phyloP scores from a whole-genome alignment of 2,888 invertebrate species.

The Alloplasta piceator region DNA sequence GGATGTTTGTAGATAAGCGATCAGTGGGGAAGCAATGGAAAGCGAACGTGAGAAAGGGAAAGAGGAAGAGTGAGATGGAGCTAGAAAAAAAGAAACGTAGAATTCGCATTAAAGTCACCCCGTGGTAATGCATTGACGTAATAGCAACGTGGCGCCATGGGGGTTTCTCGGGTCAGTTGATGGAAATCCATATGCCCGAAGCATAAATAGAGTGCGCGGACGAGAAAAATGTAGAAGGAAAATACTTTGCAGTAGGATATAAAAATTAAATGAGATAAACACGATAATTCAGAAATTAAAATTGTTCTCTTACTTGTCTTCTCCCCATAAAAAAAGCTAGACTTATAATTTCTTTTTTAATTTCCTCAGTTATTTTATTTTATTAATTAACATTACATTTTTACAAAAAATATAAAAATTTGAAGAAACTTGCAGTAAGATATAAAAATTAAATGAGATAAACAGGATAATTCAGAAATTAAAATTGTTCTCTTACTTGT shows the following conservation, averaged over 20 bases:
- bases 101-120: conserved; percentile 46
- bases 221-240: background rate
- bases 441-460: no score
- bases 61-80: background rate
- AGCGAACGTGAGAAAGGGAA: background rate
- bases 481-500: no score
- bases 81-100: background rate
- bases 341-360: no score
- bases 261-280: no score
- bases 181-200: conserved; percentile 44
- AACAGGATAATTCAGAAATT: no score
- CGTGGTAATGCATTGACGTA: conserved; percentile 55
- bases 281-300: no score
- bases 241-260: background rate
- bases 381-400: no score
- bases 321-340: no score
- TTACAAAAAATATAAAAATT: no score
- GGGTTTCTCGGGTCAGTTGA: conserved; percentile 48
- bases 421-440: no score
- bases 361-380: no score
- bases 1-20: conserved; percentile 26
- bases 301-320: no score
- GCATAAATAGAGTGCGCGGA: background rate
- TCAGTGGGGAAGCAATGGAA: background rate
- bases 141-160: conserved; percentile 54